Conservation (phyloP, 1,140 invertebrate species). For the Macrosteles quadrilineatus region DNA sequence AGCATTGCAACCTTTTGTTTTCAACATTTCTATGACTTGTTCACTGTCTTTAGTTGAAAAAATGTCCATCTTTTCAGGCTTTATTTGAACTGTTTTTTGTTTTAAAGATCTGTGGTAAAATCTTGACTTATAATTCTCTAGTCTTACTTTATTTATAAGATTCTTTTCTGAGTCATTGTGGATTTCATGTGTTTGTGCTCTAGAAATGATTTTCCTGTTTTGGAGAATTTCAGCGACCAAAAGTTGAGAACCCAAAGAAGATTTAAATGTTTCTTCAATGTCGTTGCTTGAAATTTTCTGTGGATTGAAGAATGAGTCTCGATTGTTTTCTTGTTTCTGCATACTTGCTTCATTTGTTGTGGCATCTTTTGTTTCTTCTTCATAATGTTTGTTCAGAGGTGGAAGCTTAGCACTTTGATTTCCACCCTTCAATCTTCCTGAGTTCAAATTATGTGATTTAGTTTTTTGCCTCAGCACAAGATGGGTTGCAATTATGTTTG, state of each 20-base stretch:
- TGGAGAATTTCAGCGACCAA: not conserved
- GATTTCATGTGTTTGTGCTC: not conserved
- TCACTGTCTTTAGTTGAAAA: slow-evolving; percentile 15
- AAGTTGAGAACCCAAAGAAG: not conserved
- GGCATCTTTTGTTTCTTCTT: not conserved
- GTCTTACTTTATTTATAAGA: not conserved
- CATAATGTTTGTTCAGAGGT: not conserved
- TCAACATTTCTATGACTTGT: slow-evolving; percentile 20
- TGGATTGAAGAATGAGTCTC: no score
- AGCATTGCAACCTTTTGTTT: not conserved
- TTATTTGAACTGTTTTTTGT: not conserved
- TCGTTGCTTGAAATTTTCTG: not conserved
- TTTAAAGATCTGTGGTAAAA: not conserved
- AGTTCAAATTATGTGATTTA: not conserved
- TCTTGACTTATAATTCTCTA: slow-evolving; percentile 18
- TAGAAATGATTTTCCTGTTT: not conserved
- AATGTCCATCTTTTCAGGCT: not conserved
- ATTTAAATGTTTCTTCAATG: slow-evolving; percentile 1
- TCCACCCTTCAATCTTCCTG: no score
- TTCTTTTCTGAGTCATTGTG: not conserved
- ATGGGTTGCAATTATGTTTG: not conserved
- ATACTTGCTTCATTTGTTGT: not conserved
- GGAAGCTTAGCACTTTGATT: not conserved
- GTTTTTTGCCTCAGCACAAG: not conserved
- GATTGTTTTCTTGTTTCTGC: no score